Base-by-base conservation (phyloP, 2,888 invertebrate genomes). In the Coecobrya sp. region DNA sequence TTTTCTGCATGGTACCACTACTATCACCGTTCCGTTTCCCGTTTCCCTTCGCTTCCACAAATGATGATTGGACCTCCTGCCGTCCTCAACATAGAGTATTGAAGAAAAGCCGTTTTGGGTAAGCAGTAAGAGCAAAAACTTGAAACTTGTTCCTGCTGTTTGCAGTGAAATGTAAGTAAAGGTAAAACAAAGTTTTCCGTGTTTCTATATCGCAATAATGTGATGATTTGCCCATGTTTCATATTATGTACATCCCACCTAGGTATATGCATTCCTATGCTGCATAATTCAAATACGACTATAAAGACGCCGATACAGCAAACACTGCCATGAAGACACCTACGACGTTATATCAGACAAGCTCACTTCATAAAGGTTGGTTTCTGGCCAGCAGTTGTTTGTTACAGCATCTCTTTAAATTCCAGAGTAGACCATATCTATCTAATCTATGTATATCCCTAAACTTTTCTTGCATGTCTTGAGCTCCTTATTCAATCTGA, bases 11-110 rank as follows among this genome's bases (percentile, higher is more conserved):
- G 49, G 10, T 19, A 36, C 42, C 42, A 45, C 5, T 16, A 25
- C 76, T 49, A 45, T 27, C 45, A 76, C 49, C 11, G 76, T 76
- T 76, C 27, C 76, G 76, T 49, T 76, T 49, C 25, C 22, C 76
- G 49, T 49, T 5, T 27, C 30, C 30, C 68, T 68, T 76, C 25
- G 2, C 22, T 25, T 76, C 76, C 49, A n/a, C 25, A 76, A 45
- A 49, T 76, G 27, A 76, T 76, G 76, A 49, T 25, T 76, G 49
- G 49, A 76, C 76, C 76, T 25, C 76, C 76, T 76, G 49, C 22
- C 30, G 49, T 25, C 16, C 49, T 76, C 49, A 11, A 30, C 25
- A 49, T 13, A 76, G 27, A 49, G n/a, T 27, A 76, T 76, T 25
- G 25, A 76, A 45, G 25, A 76, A 19, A 25, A 49, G 25, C 49